Evolutionary conservation across 64 coral and sea anemone genomes (phyloP).

Genomic region (Hydrozoanthus tunicans): DNA sequence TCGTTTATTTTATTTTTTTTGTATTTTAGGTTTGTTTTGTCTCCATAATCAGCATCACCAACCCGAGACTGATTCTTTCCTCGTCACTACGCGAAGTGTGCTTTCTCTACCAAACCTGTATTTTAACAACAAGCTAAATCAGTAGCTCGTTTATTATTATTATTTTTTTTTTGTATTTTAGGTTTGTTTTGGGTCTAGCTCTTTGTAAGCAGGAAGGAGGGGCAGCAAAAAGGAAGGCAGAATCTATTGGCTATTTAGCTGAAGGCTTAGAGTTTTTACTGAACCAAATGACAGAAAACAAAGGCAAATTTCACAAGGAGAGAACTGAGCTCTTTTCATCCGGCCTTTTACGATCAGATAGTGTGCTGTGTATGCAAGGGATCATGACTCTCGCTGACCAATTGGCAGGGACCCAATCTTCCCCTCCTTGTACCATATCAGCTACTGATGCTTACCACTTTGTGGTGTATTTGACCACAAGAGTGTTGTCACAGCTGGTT

Average conservation of each 20-base stretch:
- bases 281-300: constrained; percentile 40
- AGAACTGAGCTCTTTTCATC: constrained; percentile 35
- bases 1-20: too few species aligned
- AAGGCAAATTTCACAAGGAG: constrained; percentile 37
- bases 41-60: too few species aligned
- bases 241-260: constrained; percentile 74
- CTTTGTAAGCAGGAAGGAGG: constrained; percentile 68
- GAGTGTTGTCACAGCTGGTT: constrained; percentile 64
- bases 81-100: too few species aligned
- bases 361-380: constrained; percentile 76
- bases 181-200: constrained; percentile 85
- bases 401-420: constrained; percentile 20
- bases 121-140: too few species aligned
- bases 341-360: constrained; percentile 49
- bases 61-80: too few species aligned
- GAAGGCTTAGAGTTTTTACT: constrained; percentile 86
- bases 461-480: constrained; percentile 50
- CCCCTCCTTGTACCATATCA: constrained; percentile 64
- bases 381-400: constrained; percentile 62
- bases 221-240: constrained; percentile 59
- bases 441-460: constrained; percentile 43
- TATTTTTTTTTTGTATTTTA: background rate
- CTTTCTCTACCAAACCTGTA: too few species aligned
- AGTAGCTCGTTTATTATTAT: too few species aligned
- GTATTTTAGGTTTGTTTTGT: too few species aligned